Evolutionary conservation across 2,797 vertebrate species (phyloP), one percentile per base, ranked within the genome.

Genomic region (Sebastes elongatus): DNA sequence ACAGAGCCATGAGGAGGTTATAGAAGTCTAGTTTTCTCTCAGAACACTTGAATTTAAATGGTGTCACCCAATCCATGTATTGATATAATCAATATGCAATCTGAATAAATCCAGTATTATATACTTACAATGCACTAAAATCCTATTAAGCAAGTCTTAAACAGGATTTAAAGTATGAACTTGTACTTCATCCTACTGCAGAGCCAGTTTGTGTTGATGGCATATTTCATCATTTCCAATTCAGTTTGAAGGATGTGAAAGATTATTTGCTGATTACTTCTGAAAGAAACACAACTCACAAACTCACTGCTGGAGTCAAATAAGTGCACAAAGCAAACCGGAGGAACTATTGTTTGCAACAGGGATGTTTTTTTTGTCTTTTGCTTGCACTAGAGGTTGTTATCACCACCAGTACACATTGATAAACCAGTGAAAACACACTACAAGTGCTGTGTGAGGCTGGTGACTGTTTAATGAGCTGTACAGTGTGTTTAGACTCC

Each of bases 391-490:
- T n/a, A 56, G 32, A 23, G n/a, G 13, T 22, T 33, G n/a, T 22
- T 75, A 70, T 75, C 73, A 35, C 14, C 23, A 7, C 3, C 13
- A 68, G 55, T 10, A 35, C 69, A 35, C 64, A 1, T 10, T 38
- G 62, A 71, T 75, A 66, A 75, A 75, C 61, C 68, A 59, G 28
- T 62, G 62, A 64, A 42, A 73, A 82, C 28, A 66, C 28, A 57
- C 35, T 57, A 9, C 57, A 13, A 68, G 52, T 83, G 33, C 23
- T 53, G n/a, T 71, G 59, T 55, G 32, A 35, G 38, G 18, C 55
- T n/a, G 59, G 59, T 23, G 57, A 30, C 62, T 79, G 77, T 79
- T 85, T 81, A 83, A 83, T 86, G 64, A 89, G 74, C 77, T 75
- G 56, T 60, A 70, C 61, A 42, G 35, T 69, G 57, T 88, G 65